phyloP scores from a whole-genome alignment of 1,140 invertebrate species.

The Zeugodacus cucurbitae region DNA sequence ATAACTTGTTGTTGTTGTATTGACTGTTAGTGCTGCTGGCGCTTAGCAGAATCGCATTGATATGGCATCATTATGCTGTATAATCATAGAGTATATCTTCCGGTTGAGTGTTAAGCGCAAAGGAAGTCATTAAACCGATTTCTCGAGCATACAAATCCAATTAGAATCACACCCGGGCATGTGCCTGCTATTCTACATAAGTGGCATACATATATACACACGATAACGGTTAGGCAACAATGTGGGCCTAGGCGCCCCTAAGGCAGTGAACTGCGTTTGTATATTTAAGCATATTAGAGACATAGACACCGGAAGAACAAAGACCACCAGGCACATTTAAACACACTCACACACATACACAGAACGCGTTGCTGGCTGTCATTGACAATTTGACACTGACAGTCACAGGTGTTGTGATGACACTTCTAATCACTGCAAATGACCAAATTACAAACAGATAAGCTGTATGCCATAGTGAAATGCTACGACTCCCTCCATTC shows the following conservation, averaged over 20 bases:
- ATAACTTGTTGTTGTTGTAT: neutral
- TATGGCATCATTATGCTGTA: neutral
- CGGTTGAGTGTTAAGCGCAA: constrained; percentile 23
- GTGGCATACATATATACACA: neutral
- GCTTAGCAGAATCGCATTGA: neutral
- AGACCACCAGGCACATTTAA: neutral
- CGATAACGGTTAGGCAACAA: neutral
- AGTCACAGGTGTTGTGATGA: constrained; percentile 26
- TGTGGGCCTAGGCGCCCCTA: too few relatives aligned
- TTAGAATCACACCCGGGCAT: neutral
- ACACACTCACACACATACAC: neutral
- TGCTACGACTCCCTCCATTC: neutral
- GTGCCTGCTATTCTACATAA: too few relatives aligned
- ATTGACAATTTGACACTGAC: constrained; percentile 17
- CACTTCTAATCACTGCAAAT: constrained; percentile 36
- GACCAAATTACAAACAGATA: constrained; percentile 40
- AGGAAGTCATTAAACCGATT: constrained; percentile 36
- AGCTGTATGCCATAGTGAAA: neutral
- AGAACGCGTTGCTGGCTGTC: neutral
- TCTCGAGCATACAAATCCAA: constrained; percentile 18
- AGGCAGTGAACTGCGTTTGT: neutral
- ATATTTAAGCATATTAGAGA: neutral
- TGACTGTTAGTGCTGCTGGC: neutral
- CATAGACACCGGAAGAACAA: neutral
- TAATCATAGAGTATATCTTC: neutral